A percentile compares a stretch with the other conserved stretches of the same genome.
phyloP scores from a whole-genome alignment of 2,888 invertebrate species.

The Rotaria macrura region DNA sequence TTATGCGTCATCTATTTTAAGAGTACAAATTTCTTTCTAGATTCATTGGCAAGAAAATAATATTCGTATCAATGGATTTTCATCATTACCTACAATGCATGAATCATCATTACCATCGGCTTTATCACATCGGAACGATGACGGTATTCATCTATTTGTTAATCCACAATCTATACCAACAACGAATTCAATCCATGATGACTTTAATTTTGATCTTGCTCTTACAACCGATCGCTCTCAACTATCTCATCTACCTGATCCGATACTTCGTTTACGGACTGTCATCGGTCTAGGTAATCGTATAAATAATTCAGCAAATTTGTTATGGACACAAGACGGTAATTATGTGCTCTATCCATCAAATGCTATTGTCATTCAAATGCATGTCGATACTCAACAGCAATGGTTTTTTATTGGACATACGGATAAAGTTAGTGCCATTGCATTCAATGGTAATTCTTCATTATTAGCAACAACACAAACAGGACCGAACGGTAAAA shows the following conservation, averaged over 20 bases:
- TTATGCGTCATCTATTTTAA: too few species aligned
- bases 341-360: slow-evolving; percentile 45
- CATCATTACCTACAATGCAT: not conserved
- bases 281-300: slow-evolving; percentile 45
- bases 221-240: not conserved
- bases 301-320: not conserved
- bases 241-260: slow-evolving; percentile 41
- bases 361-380: slow-evolving; percentile 47
- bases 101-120: not conserved
- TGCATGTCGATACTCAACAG: slow-evolving; percentile 44
- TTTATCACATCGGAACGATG: not conserved
- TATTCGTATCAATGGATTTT: not conserved
- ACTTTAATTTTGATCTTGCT: not conserved
- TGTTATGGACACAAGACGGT: slow-evolving; percentile 42
- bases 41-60: not conserved
- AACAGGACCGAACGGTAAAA: slow-evolving; percentile 42
- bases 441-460: slow-evolving; percentile 41
- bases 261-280: slow-evolving; percentile 43
- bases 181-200: not conserved
- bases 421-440: slow-evolving; percentile 48
- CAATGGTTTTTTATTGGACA: slow-evolving; percentile 49
- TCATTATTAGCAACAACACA: slow-evolving; percentile 47
- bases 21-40: not conserved
- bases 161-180: not conserved
- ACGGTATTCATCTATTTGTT: slow-evolving; percentile 8